Evolutionary conservation across 2,888 invertebrate species (phyloP).

Genomic region (Saturnia pavonia): DNA sequence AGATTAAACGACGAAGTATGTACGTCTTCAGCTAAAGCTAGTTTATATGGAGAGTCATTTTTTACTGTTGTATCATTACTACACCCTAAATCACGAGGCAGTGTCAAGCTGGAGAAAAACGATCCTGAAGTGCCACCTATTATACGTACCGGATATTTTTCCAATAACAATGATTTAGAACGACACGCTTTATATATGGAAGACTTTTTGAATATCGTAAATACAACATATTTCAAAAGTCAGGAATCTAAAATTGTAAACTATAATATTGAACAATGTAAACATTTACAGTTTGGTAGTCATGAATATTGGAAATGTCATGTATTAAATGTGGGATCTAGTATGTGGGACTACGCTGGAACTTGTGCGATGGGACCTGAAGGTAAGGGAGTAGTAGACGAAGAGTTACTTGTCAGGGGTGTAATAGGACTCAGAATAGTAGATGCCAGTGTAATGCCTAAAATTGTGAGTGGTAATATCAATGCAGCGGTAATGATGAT

Average conservation of each 20-base stretch:
- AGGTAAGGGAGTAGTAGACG: slow-evolving; percentile 52
- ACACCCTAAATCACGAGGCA: slow-evolving; percentile 48
- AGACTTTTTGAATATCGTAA: not conserved
- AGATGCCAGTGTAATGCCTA: slow-evolving; percentile 84
- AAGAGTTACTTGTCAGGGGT: slow-evolving; percentile 59
- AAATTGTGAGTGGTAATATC: slow-evolving; percentile 80
- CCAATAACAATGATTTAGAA: slow-evolving; percentile 36
- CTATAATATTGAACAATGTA: slow-evolving; percentile 35
- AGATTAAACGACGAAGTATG: not conserved
- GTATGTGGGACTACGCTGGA: slow-evolving; percentile 76
- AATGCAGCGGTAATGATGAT: slow-evolving; percentile 82
- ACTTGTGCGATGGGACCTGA: slow-evolving; percentile 52
- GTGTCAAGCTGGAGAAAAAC: slow-evolving; percentile 34
- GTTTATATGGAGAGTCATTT: slow-evolving; percentile 20
- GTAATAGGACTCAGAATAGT: slow-evolving; percentile 76
- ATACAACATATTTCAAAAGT: slow-evolving; percentile 21
- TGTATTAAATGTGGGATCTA: slow-evolving; percentile 65
- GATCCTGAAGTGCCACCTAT: slow-evolving; percentile 39
- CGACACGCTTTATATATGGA: slow-evolving; percentile 20
- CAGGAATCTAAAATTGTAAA: slow-evolving; percentile 34
- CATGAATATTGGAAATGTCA: slow-evolving; percentile 49
- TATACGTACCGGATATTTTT: slow-evolving; percentile 37
- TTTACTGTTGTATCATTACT: slow-evolving; percentile 34
- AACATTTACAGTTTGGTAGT: slow-evolving; percentile 28
- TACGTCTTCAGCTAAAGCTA: not conserved